Evolutionary conservation across 2,113 vertebrate genomes (phyloP).

Genomic region (Cavia porcellus): DNA sequence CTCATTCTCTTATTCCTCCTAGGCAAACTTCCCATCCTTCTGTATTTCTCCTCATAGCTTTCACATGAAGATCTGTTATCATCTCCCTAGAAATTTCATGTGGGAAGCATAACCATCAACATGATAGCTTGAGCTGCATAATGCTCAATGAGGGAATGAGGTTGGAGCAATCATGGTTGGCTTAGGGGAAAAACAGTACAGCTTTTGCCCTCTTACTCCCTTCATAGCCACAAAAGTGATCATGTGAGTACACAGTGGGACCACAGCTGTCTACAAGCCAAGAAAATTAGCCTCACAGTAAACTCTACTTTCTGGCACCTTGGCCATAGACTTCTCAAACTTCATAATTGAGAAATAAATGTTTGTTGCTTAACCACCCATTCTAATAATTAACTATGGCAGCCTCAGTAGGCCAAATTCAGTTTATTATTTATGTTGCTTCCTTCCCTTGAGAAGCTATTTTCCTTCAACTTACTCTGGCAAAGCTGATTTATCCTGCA

Average conservation of each 20-base stretch:
- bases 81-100: not conserved
- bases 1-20: not conserved
- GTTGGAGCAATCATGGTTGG: accelerated
- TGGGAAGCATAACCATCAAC: not conserved
- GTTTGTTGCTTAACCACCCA: not conserved
- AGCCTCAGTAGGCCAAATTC: not conserved
- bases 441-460: slow-evolving; percentile 19
- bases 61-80: not conserved
- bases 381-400: not conserved
- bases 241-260: not conserved
- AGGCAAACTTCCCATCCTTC: not conserved
- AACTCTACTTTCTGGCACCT: not conserved
- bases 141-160: not conserved
- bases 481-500: slow-evolving; percentile 18
- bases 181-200: not conserved
- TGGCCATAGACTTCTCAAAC: not conserved
- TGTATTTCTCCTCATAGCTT: not conserved
- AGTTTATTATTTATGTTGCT: not conserved
- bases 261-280: not conserved
- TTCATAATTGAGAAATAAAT: not conserved
- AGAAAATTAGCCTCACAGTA: not conserved
- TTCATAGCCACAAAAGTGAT: not conserved
- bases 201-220: not conserved
- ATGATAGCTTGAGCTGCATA: not conserved
- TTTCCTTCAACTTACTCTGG: not conserved